These are phyloP conservation scores for Cladorhizidae sp. DNA, from an alignment of 37 sponge, comb jelly and placozoan genomes.

Conservation along the genomic window DNA sequence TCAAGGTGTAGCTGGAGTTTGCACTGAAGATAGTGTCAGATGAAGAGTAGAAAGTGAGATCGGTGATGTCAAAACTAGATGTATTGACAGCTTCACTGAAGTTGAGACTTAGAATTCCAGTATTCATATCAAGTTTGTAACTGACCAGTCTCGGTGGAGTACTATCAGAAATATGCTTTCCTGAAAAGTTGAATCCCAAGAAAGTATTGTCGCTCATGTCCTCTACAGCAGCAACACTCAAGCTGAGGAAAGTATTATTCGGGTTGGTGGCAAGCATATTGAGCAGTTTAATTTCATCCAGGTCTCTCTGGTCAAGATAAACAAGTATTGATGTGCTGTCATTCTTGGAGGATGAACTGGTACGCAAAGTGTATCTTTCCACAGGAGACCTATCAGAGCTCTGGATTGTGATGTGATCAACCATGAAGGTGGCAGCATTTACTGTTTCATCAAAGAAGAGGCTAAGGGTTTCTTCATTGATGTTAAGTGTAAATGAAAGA, in stretches of 20 bases:
- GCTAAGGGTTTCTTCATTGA: slow-evolving; percentile 53
- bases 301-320: slow-evolving; percentile 49
- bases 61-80: slow-evolving; percentile 36
- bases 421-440: slow-evolving; percentile 62
- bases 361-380: slow-evolving; percentile 31
- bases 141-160: slow-evolving; percentile 61
- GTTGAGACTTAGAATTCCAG: slow-evolving; percentile 50
- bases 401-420: slow-evolving; percentile 39
- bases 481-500: slow-evolving; percentile 49
- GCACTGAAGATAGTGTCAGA: slow-evolving; percentile 5
- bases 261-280: slow-evolving; percentile 45
- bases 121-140: slow-evolving; percentile 68
- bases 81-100: slow-evolving; percentile 81
- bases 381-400: slow-evolving; percentile 39
- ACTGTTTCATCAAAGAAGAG: slow-evolving; percentile 85
- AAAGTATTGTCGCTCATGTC: slow-evolving; percentile 72
- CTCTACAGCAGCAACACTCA: slow-evolving; percentile 18
- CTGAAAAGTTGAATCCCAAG: background rate
- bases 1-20: slow-evolving; percentile 41
- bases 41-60: slow-evolving; percentile 48
- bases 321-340: slow-evolving; percentile 52
- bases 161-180: slow-evolving; percentile 43
- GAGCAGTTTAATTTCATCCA: slow-evolving; percentile 69
- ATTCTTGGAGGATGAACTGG: slow-evolving; percentile 44
- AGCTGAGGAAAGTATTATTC: slow-evolving; percentile 59